A percentile compares a stretch with the other conserved stretches of the same genome.
phyloP scores from a whole-genome alignment of 2,113 vertebrate species.

The Xiphophorus maculatus region DNA sequence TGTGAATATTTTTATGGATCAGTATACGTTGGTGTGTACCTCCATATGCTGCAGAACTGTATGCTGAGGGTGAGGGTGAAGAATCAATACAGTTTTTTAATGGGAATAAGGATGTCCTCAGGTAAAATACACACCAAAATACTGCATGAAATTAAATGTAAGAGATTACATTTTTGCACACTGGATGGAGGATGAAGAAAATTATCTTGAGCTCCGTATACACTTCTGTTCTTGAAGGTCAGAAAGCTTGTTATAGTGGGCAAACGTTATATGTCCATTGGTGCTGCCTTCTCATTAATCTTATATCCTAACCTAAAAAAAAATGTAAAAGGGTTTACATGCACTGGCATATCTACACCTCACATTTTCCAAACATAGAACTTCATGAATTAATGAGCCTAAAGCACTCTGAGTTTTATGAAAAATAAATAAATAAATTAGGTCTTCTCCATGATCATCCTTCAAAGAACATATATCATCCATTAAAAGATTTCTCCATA shows the following conservation, averaged over 20 bases:
- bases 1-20: slow-evolving; percentile 31
- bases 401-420: slow-evolving; percentile 1
- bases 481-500: too few species aligned
- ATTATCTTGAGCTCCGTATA: slow-evolving; percentile 20
- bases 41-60: slow-evolving; percentile 48
- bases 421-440: slow-evolving; percentile 23
- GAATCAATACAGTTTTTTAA: slow-evolving; percentile 69
- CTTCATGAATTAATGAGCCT: slow-evolving; percentile 21
- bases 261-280: slow-evolving; percentile 44
- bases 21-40: slow-evolving; percentile 32
- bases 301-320: slow-evolving; percentile 26
- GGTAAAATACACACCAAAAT: slow-evolving; percentile 57
- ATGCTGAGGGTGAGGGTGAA: slow-evolving; percentile 39
- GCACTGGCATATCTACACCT: slow-evolving; percentile 10
- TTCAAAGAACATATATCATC: too few species aligned
- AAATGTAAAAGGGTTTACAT: slow-evolving; percentile 21
- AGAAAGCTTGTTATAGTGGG: slow-evolving; percentile 68
- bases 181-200: slow-evolving; percentile 21
- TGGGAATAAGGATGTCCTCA: slow-evolving; percentile 57
- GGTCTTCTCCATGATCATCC: neutral
- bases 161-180: slow-evolving; percentile 21
- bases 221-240: slow-evolving; percentile 67
- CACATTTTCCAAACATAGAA: slow-evolving; percentile 11
- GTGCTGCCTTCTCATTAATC: slow-evolving; percentile 58
- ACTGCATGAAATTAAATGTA: slow-evolving; percentile 52